Evolutionary conservation across 1,140 invertebrate genomes (phyloP).

Genomic region (Anthonomus grandis): DNA sequence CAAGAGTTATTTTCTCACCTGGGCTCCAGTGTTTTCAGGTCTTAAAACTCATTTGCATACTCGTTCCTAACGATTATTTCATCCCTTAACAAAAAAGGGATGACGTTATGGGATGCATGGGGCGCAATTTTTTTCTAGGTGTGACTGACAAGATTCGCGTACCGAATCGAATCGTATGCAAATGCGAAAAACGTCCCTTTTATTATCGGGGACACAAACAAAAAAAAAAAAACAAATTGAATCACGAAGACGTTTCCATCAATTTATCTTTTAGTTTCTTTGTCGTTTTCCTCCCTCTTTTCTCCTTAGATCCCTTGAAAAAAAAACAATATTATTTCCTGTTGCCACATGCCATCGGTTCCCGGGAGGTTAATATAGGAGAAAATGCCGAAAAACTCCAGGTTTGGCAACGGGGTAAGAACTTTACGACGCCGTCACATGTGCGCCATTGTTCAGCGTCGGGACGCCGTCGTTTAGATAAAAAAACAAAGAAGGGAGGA

Average conservation of each 20-base stretch:
- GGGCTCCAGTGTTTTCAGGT: too few relatives aligned
- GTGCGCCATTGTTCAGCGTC: conserved; percentile 29
- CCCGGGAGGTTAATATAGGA: background rate
- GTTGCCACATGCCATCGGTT: conserved; percentile 6
- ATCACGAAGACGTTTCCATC: conserved; percentile 47
- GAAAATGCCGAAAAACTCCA: background rate
- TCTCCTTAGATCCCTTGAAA: background rate
- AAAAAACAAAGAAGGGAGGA: background rate
- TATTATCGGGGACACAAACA: conserved; percentile 14
- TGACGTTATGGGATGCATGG: too few relatives aligned
- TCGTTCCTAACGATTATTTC: too few relatives aligned
- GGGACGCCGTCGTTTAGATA: conserved; percentile 15
- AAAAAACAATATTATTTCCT: conserved; percentile 6
- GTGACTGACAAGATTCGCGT: conserved; percentile 28
- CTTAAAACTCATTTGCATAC: too few relatives aligned
- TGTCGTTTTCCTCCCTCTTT: background rate
- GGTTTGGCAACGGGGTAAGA: conserved; percentile 10
- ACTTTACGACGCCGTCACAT: conserved; percentile 21
- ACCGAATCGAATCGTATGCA: conserved; percentile 25
- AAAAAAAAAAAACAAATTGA: conserved; percentile 46
- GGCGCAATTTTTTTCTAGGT: conserved; percentile 25
- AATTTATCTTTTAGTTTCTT: conserved; percentile 47
- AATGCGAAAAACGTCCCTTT: background rate
- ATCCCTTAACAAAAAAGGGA: too few relatives aligned
- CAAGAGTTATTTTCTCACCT: too few relatives aligned